Conservation (phyloP, 2,888 invertebrate genomes). For the Sarcophaga rosellei region DNA sequence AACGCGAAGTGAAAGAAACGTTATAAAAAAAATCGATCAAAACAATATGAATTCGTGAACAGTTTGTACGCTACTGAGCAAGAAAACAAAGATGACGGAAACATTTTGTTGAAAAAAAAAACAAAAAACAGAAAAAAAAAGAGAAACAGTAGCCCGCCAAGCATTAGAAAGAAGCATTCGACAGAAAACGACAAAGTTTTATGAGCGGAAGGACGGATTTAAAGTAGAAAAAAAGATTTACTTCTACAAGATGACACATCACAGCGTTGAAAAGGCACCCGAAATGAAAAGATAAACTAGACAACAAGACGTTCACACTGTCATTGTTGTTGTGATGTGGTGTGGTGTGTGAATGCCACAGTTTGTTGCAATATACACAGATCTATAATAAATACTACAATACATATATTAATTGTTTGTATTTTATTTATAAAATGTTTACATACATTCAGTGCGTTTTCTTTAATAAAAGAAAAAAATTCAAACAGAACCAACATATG, state of each 20-base stretch:
- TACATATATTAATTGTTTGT: neutral
- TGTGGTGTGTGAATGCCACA: conserved; percentile 32
- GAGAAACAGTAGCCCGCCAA: conserved; percentile 27
- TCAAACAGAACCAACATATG: too few relatives aligned
- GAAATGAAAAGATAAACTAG: conserved; percentile 45
- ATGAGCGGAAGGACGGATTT: conserved; percentile 25
- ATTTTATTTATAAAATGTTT: neutral
- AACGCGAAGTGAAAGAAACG: conserved; percentile 12
- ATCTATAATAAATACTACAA: neutral
- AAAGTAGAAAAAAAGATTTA: conserved; percentile 43
- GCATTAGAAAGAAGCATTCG: conserved; percentile 19
- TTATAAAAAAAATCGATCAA: conserved; percentile 42
- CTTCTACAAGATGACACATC: conserved; percentile 57
- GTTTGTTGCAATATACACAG: neutral
- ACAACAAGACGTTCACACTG: conserved; percentile 61
- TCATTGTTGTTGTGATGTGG: conserved; percentile 28
- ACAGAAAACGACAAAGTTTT: conserved; percentile 10
- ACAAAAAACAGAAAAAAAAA: too few relatives aligned
- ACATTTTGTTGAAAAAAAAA: conserved; percentile 55
- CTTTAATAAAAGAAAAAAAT: too few relatives aligned
- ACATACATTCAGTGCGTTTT: conserved; percentile 43
- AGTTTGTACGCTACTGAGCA: conserved; percentile 63
- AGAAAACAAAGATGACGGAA: conserved; percentile 65
- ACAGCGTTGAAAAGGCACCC: neutral
- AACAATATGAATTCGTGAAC: conserved; percentile 64